Base-by-base conservation (phyloP, 2,888 invertebrate species). In the Ophion ventricosus region DNA sequence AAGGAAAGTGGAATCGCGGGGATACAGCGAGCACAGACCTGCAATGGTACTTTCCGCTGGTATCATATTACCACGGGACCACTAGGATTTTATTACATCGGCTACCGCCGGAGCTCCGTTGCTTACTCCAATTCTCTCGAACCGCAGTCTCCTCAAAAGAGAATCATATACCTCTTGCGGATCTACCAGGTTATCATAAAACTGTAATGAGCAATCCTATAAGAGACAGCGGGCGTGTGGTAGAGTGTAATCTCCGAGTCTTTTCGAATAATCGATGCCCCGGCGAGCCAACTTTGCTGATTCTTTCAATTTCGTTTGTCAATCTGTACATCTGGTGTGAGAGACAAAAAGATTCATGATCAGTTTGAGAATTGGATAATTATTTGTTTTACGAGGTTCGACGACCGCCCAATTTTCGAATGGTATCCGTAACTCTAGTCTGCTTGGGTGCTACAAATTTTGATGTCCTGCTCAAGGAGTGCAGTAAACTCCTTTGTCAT, bases 31-130 rank as follows among this genome's bases (percentile, higher is more conserved):
- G 23, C 4, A n/a, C 49, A 20, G 29, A 69, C 17, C 63, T 63
- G 70, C 63, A 25, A 63, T 56, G 54, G 63, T 40, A 78, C 78
- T 78, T 78, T 63, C 63, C 59, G 14, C 70, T 35, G 54, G 35
- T n/a, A 54, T 69, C 67, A 59, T 70, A 70, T 78, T 63, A 54
- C 69, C 78, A 70, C 26, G 78, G 61, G 78, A 63, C 70, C 63
- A 35, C 70, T 78, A 70, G 61, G 23, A 78, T 78, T 78, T 78
- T 78, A 78, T 78, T 78, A 70, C 78, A 63, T 63, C 35, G 23
- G 7, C 59, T 20, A 54, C 59, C 61, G 57, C 20, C 17, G 5
- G 67, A 61, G 70, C 61, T 49, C n/a, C 49, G 54, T 23, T 78
- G 59, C 69, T 49, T 57, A 35, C 59, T 67, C 59, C 11, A 61